phyloP scores from a whole-genome alignment of 2,797 vertebrate genomes.

The Gallinago solitaria region DNA sequence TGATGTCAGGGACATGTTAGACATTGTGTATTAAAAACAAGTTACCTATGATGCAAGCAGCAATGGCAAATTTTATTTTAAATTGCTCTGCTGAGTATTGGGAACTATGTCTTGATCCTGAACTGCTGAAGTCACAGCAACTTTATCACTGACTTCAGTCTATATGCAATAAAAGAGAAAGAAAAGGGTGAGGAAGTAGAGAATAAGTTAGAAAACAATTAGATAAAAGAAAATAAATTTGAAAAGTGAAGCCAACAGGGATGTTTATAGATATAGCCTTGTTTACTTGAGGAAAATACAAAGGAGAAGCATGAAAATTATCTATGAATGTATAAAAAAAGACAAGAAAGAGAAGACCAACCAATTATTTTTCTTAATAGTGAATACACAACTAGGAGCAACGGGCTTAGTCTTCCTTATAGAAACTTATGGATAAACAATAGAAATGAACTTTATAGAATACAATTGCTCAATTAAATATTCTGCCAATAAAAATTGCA shows the following conservation, averaged over 20 bases:
- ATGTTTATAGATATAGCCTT: neutral
- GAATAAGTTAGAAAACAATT: neutral
- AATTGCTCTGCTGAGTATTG: neutral
- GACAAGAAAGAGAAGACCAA: neutral
- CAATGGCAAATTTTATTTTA: neutral
- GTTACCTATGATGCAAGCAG: neutral
- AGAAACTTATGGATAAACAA: neutral
- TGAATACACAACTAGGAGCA: neutral
- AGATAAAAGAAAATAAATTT: conserved; percentile 7
- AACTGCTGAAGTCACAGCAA: neutral
- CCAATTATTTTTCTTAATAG: conserved; percentile 28
- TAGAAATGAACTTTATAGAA: neutral
- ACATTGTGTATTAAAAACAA: neutral
- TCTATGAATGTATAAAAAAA: neutral
- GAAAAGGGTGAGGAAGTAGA: neutral
- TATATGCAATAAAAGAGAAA: neutral
- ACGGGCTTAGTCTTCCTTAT: neutral
- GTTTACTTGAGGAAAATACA: neutral
- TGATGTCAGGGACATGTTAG: neutral
- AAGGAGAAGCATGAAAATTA: neutral
- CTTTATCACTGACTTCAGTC: neutral
- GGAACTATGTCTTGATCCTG: neutral
- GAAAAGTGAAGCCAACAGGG: conserved; percentile 10
- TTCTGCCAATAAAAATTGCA: neutral
- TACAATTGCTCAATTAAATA: neutral